These are phyloP conservation scores for Hyperopisus bebe DNA, from an alignment of 2,113 vertebrate species.

Conservation along the genomic window DNA sequence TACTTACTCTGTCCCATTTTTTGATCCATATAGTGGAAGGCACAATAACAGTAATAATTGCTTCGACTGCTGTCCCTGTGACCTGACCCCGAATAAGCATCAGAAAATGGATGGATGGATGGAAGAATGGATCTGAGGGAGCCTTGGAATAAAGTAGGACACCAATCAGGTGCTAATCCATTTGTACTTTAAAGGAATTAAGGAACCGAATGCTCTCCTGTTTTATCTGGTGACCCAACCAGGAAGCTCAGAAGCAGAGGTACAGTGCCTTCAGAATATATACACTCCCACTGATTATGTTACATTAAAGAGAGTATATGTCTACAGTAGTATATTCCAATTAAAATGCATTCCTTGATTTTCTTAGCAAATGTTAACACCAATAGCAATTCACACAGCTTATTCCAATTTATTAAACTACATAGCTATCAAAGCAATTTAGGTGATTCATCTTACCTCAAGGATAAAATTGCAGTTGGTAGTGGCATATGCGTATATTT, in stretches of 20 bases:
- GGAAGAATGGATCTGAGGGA: neutral
- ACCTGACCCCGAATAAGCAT: too few species aligned
- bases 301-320: neutral
- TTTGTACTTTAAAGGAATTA: neutral
- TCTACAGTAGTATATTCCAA: neutral
- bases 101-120: too few species aligned
- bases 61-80: too few species aligned
- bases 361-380: neutral
- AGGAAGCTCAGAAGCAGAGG: neutral
- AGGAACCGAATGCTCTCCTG: neutral
- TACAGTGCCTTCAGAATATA: neutral
- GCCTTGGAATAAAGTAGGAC: neutral
- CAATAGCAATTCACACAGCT: neutral
- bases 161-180: neutral
- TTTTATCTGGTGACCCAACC: neutral
- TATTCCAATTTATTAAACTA: neutral
- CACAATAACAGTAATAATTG: neutral
- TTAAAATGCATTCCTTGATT: neutral
- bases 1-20: neutral
- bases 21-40: neutral
- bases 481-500: neutral
- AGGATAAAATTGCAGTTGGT: neutral
- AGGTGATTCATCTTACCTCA: neutral
- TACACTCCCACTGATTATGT: neutral
- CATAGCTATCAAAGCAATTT: neutral